Conservation (phyloP, 2,797 vertebrate species). For the Pachyuromys duprasi region DNA sequence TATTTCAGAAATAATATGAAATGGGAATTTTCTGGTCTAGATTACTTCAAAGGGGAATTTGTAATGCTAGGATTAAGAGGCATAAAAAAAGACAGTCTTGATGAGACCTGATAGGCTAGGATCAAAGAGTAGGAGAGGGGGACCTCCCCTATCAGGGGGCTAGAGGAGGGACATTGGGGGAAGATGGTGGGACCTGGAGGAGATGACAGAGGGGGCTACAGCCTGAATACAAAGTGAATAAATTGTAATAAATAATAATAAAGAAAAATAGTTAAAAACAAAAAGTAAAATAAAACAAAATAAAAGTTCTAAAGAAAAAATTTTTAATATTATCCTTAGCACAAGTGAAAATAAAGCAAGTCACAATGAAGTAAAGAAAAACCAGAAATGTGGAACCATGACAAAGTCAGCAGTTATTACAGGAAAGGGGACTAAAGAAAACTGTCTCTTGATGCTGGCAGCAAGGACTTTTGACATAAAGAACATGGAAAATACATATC, state of each 20-base stretch:
- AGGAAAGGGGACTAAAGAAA: not conserved
- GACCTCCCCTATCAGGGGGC: too few species aligned
- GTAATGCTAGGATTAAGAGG: not conserved
- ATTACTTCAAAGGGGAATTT: not conserved
- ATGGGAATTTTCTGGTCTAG: not conserved
- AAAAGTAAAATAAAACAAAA: too few species aligned
- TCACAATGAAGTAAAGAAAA: not conserved
- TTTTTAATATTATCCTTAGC: not conserved
- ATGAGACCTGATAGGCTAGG: too few species aligned
- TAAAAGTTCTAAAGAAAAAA: too few species aligned
- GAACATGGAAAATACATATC: not conserved
- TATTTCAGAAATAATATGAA: not conserved
- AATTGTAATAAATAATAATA: too few species aligned
- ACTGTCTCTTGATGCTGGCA: not conserved
- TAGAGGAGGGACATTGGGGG: too few species aligned
- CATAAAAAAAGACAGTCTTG: too few species aligned
- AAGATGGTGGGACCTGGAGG: too few species aligned
- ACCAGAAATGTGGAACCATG: accelerated
- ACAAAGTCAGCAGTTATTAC: not conserved
- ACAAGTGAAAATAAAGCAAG: not conserved
- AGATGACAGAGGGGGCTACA: too few species aligned
- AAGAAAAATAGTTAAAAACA: too few species aligned
- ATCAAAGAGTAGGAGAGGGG: too few species aligned
- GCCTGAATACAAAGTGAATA: too few species aligned
- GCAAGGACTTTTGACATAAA: not conserved